Evolutionary conservation across 2,888 invertebrate species (phyloP).

Genomic region (Drosophila siamana): DNA sequence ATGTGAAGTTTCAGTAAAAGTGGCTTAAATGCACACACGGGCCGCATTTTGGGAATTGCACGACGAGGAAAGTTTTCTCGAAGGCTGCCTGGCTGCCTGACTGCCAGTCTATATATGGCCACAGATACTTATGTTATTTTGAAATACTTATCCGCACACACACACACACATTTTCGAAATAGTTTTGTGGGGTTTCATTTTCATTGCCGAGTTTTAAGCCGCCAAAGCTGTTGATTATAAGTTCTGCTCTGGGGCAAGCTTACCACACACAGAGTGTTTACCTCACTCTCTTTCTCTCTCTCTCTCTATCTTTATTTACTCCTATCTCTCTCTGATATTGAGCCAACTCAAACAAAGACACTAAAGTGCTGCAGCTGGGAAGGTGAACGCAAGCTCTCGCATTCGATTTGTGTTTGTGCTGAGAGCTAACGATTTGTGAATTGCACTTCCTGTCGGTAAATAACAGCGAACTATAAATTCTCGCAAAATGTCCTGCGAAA

Average conservation of each 20-base stretch:
- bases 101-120: slow-evolving; percentile 43
- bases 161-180: slow-evolving; percentile 56
- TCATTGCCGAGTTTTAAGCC: slow-evolving; percentile 71
- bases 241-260: slow-evolving; percentile 44
- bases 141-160: slow-evolving; percentile 63
- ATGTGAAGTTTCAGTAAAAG: slow-evolving; percentile 82
- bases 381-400: slow-evolving; percentile 24
- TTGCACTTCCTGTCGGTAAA: slow-evolving; percentile 80
- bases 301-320: neutral
- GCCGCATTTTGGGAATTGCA: slow-evolving; percentile 82
- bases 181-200: slow-evolving; percentile 69
- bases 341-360: slow-evolving; percentile 46
- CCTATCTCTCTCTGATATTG: neutral
- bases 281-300: neutral
- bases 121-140: slow-evolving; percentile 73
- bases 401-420: slow-evolving; percentile 60
- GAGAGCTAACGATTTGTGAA: slow-evolving; percentile 82
- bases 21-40: slow-evolving; percentile 83
- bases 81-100: slow-evolving; percentile 11
- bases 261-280: neutral
- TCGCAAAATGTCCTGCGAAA: slow-evolving; percentile 52
- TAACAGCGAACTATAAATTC: slow-evolving; percentile 81
- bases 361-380: slow-evolving; percentile 37
- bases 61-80: slow-evolving; percentile 27
- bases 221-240: slow-evolving; percentile 79